phyloP scores from a whole-genome alignment of 1,140 invertebrate species.

The Contarinia nasturtii region DNA sequence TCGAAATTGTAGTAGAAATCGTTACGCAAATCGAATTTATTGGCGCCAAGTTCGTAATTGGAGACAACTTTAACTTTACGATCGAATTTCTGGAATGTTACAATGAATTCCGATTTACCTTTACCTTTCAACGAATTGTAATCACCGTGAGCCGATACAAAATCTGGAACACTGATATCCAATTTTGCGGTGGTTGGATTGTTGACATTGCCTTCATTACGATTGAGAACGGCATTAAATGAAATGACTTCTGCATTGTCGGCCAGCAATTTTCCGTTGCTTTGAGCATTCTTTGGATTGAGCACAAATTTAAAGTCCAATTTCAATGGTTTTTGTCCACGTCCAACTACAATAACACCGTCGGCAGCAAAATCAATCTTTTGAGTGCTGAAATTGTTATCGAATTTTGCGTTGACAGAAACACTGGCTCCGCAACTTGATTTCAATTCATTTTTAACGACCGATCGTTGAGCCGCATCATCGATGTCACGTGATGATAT shows the following conservation, averaged over 20 bases:
- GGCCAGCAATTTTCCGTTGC: background rate
- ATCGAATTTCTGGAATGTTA: conserved; percentile 29
- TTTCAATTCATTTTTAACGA: conserved; percentile 11
- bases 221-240: background rate
- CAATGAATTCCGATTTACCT: conserved; percentile 29
- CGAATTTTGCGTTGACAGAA: conserved; percentile 13
- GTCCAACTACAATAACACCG: conserved; percentile 4
- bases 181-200: conserved; percentile 23
- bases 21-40: conserved; percentile 32
- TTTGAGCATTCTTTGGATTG: background rate
- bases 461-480: conserved; percentile 8
- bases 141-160: conserved; percentile 30
- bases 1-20: conserved; percentile 42
- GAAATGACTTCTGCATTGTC: background rate
- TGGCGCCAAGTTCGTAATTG: conserved; percentile 31
- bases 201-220: background rate
- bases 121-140: conserved; percentile 33
- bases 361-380: conserved; percentile 15
- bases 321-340: background rate
- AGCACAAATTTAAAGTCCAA: conserved; percentile 5
- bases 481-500: conserved; percentile 10
- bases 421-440: conserved; percentile 16
- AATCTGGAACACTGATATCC: conserved; percentile 31
- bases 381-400: conserved; percentile 12
- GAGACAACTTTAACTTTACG: conserved; percentile 41